phyloP scores from a whole-genome alignment of 92 coral and sea anemone genomes.

The Heteractis magnifica region DNA sequence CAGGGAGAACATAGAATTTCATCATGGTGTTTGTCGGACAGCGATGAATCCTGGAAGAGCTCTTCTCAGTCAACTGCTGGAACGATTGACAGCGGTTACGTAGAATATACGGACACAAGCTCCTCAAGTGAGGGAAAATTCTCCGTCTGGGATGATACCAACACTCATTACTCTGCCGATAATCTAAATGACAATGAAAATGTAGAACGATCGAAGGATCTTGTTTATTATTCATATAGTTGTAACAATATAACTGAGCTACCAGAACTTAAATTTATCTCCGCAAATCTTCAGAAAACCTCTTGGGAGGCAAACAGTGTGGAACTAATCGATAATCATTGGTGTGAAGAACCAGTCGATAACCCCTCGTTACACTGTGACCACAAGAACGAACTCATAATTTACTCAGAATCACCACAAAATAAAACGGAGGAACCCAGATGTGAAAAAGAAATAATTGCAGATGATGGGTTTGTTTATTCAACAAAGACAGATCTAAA shows the following conservation, averaged over 20 bases:
- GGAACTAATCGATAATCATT: neutral
- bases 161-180: neutral
- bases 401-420: neutral
- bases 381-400: neutral
- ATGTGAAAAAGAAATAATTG: neutral
- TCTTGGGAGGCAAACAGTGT: neutral
- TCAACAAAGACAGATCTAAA: neutral
- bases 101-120: constrained; percentile 14
- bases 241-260: constrained; percentile 9
- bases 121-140: neutral
- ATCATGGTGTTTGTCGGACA: constrained; percentile 59
- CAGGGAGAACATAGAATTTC: constrained; percentile 10
- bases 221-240: constrained; percentile 7
- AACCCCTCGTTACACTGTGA: neutral
- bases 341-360: neutral
- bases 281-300: neutral
- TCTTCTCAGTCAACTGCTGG: constrained; percentile 49
- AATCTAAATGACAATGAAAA: constrained; percentile 10
- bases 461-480: neutral
- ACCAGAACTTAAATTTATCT: neutral
- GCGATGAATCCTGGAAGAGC: constrained; percentile 66
- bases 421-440: neutral
- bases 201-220: neutral
- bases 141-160: constrained; percentile 7
- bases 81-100: constrained; percentile 71